Evolutionary conservation across 2,888 invertebrate species (phyloP), one percentile per base, ranked within the genome.

Genomic region (Euzophera pinguis): DNA sequence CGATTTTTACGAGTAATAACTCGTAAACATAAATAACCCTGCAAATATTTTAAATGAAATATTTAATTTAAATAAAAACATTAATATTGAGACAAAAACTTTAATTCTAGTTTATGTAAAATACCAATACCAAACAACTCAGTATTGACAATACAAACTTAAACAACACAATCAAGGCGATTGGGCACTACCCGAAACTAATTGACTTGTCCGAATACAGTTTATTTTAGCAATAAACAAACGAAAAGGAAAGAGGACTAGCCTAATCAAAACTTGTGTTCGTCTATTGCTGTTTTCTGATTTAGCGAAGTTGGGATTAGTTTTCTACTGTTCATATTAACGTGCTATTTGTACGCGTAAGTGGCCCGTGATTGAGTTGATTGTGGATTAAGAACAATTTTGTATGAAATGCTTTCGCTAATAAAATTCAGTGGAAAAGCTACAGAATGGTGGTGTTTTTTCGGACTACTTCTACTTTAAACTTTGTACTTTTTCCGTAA

Each of bases 211-310:
- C 22, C 43, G 43, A 51, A 51, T 43, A 51, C 51, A 51, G 55
- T 57, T 61, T 54, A 59, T 57, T 59, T 56, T 53, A 48, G 54
- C 55, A 52, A 59, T 27, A 54, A 52, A 56, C 54, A 58, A 60
- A 58, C 54, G 10, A 54, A 52, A 41, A 49, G 32, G 56, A 57
- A 45, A 45, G 56, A 50, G 58, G 54, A 54, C 52, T 12, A 32
- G 54, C 32, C 45, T n/a, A 45, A 45, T 45, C 45, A 45, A 45
- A 45, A 45, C 34, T 45, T 45, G 45, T 27, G 41, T 43, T 32
- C 10, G 16, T 45, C 32, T 45, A 45, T 45, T 14, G 45, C 34
- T 45, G 32, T 45, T 45, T 14, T 34, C 32, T 29, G 39, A 10
- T 43, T 39, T 14, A 39, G 43, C 27, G 6, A 45, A 45, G 45